Conservation (phyloP, 2,113 vertebrate species). For the Pomatostomus ruficeps region DNA sequence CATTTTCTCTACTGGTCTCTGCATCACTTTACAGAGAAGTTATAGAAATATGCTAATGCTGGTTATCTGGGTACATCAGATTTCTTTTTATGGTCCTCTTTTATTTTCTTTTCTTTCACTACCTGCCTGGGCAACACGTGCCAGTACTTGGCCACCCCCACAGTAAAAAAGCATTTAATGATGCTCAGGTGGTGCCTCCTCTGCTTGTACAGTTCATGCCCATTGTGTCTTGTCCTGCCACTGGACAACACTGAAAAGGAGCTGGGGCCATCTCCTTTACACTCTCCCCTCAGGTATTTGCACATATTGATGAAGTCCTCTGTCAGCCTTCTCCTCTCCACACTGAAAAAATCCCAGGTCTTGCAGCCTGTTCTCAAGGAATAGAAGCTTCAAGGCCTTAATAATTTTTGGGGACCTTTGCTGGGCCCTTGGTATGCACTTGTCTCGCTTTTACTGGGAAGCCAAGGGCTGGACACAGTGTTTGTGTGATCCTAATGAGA, state of each 20-base stretch:
- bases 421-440: neutral
- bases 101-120: neutral
- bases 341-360: neutral
- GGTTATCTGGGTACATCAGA: neutral
- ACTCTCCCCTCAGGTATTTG: neutral
- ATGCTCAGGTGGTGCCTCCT: neutral
- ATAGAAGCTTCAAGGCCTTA: neutral
- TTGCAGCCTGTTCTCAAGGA: neutral
- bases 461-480: neutral
- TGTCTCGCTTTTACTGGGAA: neutral
- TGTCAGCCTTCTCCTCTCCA: neutral
- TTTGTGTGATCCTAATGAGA: rapidly evolving
- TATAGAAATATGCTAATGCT: neutral
- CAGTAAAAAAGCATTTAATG: neutral
- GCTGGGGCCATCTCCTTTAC: neutral
- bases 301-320: neutral
- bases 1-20: neutral
- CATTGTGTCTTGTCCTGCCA: neutral
- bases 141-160: neutral
- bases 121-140: neutral
- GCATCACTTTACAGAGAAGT: neutral
- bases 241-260: neutral
- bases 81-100: neutral
- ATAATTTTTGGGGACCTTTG: neutral
- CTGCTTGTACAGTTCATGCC: neutral